Evolutionary conservation across 2,888 invertebrate genomes (phyloP).

Genomic region (Tenthredo distinguenda): DNA sequence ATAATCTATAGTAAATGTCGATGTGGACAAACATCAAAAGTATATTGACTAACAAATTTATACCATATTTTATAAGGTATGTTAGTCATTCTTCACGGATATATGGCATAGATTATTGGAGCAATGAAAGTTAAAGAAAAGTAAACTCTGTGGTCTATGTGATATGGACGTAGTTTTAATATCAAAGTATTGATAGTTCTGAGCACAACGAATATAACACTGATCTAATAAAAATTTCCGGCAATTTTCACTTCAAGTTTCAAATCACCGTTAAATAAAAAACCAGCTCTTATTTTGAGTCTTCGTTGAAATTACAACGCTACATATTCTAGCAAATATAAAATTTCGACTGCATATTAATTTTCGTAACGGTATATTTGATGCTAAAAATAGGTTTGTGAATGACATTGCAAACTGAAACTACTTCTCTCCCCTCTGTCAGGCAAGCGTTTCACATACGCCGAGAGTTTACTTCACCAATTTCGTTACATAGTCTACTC

Average conservation of each 20-base stretch:
- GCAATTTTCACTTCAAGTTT: neutral
- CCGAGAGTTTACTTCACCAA: neutral
- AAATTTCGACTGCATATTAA: neutral
- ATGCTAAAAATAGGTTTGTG: neutral
- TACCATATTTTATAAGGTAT: neutral
- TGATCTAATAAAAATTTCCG: neutral
- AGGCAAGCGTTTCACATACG: neutral
- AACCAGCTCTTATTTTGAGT: neutral
- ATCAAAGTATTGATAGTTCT: conserved; percentile 21
- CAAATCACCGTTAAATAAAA: neutral
- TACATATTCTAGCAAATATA: neutral
- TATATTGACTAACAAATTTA: conserved; percentile 3
- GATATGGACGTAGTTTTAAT: neutral
- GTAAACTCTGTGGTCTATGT: neutral
- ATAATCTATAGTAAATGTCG: neutral
- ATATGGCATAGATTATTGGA: neutral
- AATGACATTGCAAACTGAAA: neutral
- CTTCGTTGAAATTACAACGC: neutral
- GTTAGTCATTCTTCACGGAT: neutral
- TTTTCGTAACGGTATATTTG: neutral
- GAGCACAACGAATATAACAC: conserved; percentile 7
- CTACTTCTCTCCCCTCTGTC: neutral
- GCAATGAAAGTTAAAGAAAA: neutral
- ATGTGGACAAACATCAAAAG: neutral
- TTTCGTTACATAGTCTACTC: neutral